Evolutionary conservation across 2,888 invertebrate species (phyloP), one percentile per base, ranked within the genome.

Genomic region (Emmelina monodactyla): DNA sequence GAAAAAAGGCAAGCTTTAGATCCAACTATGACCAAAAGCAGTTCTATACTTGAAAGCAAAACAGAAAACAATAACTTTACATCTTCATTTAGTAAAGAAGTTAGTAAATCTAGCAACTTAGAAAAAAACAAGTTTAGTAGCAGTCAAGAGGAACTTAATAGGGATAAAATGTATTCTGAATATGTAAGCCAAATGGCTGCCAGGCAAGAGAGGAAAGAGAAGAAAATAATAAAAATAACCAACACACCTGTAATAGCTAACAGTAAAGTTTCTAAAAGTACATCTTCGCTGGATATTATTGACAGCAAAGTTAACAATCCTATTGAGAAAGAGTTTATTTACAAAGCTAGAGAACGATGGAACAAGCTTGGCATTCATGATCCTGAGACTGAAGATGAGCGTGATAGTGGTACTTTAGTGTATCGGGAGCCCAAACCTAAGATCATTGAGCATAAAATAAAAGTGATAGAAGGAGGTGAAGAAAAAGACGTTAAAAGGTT

Each of bases 81-180:
- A 14, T 62, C 67, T 29, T 47, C 63, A 38, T 72, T 85, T 28
- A 82, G 80, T 7, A 25, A 25, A 10, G 25, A 25, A 25, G n/a
- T 10, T 4, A 25, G 11, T n/a, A 4, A 4, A 4, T 10, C 25
- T 10, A 11, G 11, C 9, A 25, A 25, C 3, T 7, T 10, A 25
- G 25, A 25, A 10, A 11, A 25, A 9, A 25, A 25, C 9, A 25
- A 25, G 11, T 25, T 25, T 10, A 25, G n/a, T n/a, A 83, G 86
- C 6, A 87, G 87, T 32, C 88, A 91, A 59, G 85, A 85, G 42
- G 90, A 92, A 61, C 76, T 85, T 28, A 85, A 89, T 49, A 84
- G 92, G 5, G 87, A 88, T 45, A 86, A 87, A 65, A 92, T 93
- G 92, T 92, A 90, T 66, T 84, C 89, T 48, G 92, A 92, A 62